phyloP scores from a whole-genome alignment of 2,888 invertebrate species.

The Hypomecis atomaria region DNA sequence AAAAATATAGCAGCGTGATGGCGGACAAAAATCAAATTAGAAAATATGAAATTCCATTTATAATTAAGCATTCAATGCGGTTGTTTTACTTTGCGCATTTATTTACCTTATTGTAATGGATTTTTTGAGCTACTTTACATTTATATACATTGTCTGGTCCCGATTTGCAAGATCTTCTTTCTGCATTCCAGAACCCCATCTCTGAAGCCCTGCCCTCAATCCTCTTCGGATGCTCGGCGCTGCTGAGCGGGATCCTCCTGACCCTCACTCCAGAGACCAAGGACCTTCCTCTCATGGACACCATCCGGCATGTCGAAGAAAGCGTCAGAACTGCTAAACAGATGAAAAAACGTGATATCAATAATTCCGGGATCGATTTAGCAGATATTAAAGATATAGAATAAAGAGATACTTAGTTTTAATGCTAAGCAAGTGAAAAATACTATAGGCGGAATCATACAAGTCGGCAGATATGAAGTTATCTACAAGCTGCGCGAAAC shows the following conservation, averaged over 20 bases:
- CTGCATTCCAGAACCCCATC: constrained; percentile 65
- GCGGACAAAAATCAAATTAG: no score
- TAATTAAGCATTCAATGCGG: no score
- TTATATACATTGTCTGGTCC: no score
- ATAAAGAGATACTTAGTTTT: background rate
- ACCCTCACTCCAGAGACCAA: constrained; percentile 70
- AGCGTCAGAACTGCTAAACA: constrained; percentile 38
- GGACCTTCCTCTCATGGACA: constrained; percentile 66
- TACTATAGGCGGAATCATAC: no score
- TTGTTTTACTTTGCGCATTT: no score
- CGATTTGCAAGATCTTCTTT: background rate
- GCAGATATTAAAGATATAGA: constrained; percentile 2
- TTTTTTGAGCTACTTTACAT: no score
- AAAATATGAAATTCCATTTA: no score
- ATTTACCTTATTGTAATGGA: no score
- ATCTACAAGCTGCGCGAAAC: no score
- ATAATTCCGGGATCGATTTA: constrained; percentile 1
- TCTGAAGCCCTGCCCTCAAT: constrained; percentile 68
- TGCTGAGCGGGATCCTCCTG: constrained; percentile 60
- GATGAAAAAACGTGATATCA: constrained; percentile 16
- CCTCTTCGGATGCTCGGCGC: constrained; percentile 69
- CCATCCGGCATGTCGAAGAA: constrained; percentile 65
- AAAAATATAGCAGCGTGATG: no score
- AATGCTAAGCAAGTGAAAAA: no score
- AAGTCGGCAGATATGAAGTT: no score